Base-by-base conservation (phyloP, 35 echinoderm and acorn worm genomes). In the Heliocidaris tuberculata region DNA sequence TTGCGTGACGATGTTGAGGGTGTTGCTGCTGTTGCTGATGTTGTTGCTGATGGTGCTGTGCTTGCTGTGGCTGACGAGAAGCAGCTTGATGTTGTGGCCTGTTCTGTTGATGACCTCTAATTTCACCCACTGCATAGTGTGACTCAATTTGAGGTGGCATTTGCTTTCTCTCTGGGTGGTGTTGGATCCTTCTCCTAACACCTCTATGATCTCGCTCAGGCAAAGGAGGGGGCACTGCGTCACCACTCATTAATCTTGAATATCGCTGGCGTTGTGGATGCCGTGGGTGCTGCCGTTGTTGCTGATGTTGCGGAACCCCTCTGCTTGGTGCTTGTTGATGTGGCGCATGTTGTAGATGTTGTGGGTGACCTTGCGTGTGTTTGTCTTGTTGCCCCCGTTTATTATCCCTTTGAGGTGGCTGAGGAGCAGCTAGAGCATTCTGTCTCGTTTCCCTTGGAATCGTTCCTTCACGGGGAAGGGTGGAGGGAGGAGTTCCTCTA, bases 51-150 rank as follows among this genome's bases (percentile, higher is more conserved):
- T 89, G 87, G 29, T 89, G 87, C 15, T 48, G 47, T 93, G 91
- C 56, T 89, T 32, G n/a, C 7, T 32, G 29, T 13, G 9, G 31
- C 13, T 30, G 29, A 48, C 4, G 13, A 11, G 47, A 48, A 48
- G 91, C 48, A 48, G 24, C 91, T 7, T 78, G 65, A 19, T 19
- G 48, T 30, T 30, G 91, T 29, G 48, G 47, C 21, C 50, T 59
- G 17, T 16, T 11, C 13, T 35, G 49, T 52, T 93, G 91, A 13
- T 93, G 91, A 30, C 13, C 48, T 93, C 50, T 49, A 2, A 93
- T 24, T 27, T 93, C 50, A 29, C 91, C 47, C 32, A 89, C 87
- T 13, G 87, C 87, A 89, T 89, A 89, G 47, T 32, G 87, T 89
- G 87, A 89, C 47, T 89, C 87, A 48, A 89, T 21, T 13, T 89